Evolutionary conservation across 1,140 invertebrate genomes (phyloP).

Genomic region (Drosophila nasuta): DNA sequence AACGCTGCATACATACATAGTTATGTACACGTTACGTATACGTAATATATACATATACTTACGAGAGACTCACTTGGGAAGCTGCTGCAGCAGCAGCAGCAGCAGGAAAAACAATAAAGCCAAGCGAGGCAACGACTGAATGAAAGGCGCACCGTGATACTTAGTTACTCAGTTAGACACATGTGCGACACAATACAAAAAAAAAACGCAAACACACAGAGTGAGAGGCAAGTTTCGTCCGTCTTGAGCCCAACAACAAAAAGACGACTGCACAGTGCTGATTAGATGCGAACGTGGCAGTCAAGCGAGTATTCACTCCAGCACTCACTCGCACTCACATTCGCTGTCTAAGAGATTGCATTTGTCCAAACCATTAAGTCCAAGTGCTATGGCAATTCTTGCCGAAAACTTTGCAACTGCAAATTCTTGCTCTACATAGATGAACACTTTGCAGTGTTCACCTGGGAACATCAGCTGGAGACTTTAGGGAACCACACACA

Average conservation of each 20-base stretch:
- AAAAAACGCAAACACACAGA: no score
- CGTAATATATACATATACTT: background rate
- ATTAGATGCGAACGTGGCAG: conserved; percentile 47
- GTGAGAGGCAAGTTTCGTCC: conserved; percentile 29
- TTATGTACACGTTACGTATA: background rate
- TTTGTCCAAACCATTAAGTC: conserved; percentile 37
- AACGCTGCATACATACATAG: conserved; percentile 18
- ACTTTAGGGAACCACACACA: no score
- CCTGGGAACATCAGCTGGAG: background rate
- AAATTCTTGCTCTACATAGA: conserved; percentile 7
- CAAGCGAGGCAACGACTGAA: background rate
- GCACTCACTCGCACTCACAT: background rate
- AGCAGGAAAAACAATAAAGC: conserved; percentile 24
- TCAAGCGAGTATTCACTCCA: background rate
- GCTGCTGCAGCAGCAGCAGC: conserved; percentile 1
- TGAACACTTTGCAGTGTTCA: background rate
- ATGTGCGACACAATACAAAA: conserved; percentile 46
- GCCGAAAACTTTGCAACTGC: conserved; percentile 10
- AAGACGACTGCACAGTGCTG: conserved; percentile 23
- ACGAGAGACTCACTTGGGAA: background rate
- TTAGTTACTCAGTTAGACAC: conserved; percentile 24
- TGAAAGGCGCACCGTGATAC: conserved; percentile 16
- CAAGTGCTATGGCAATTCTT: conserved; percentile 12
- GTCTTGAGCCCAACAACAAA: background rate
- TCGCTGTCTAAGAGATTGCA: conserved; percentile 22